Evolutionary conservation across 2,113 vertebrate genomes (phyloP).

Genomic region (Sclerurus mexicanus): DNA sequence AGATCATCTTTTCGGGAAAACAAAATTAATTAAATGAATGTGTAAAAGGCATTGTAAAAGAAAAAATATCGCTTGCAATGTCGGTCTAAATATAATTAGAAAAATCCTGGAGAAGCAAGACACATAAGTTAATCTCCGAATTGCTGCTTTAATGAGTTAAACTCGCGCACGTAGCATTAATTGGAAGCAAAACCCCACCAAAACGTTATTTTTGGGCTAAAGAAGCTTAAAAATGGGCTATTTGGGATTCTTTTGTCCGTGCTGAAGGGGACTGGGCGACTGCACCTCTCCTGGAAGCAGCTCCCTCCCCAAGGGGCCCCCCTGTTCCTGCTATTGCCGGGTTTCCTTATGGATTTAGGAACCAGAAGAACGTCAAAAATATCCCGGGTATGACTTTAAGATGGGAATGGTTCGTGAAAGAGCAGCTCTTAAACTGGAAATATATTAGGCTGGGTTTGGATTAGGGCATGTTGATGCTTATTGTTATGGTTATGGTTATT

Average conservation of each 20-base stretch:
- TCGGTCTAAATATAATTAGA: neutral
- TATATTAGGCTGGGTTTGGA: neutral
- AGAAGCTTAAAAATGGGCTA: neutral
- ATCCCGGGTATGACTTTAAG: neutral
- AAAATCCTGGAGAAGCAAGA: neutral
- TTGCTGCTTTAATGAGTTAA: neutral
- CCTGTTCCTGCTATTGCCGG: neutral
- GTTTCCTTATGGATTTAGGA: accelerated
- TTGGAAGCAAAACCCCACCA: neutral
- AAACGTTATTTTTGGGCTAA: neutral
- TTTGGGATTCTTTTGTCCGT: neutral
- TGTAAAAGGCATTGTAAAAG: neutral
- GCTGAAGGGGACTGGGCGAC: neutral
- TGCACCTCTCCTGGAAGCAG: neutral
- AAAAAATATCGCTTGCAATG: neutral
- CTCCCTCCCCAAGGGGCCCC: neutral
- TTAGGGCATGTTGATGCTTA: neutral
- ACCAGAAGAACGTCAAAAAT: neutral
- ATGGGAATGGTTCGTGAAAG: neutral
- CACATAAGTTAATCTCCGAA: neutral
- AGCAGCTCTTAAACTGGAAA: neutral
- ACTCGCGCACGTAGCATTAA: neutral
- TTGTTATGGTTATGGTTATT: neutral
- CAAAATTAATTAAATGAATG: neutral
- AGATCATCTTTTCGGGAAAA: neutral